Evolutionary conservation across 2,888 invertebrate genomes (phyloP).

Genomic region (Agonopterix alstromeriana): DNA sequence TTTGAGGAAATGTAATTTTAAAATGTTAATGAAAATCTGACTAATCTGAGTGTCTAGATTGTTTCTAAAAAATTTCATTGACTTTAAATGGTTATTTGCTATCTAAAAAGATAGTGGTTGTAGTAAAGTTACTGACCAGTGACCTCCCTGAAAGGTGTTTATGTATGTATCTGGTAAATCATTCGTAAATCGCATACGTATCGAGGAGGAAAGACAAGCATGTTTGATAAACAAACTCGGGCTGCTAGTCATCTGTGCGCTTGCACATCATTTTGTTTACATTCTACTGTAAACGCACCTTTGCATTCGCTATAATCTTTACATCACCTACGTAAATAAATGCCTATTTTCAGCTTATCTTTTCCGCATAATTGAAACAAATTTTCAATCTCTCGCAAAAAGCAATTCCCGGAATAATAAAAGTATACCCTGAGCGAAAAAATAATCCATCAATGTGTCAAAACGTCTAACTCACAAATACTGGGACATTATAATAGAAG

Average conservation of each 20-base stretch:
- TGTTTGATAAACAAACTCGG: constrained; percentile 56
- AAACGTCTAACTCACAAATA: constrained; percentile 19
- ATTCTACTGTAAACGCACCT: constrained; percentile 11
- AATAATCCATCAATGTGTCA: constrained; percentile 21
- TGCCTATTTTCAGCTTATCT: not conserved
- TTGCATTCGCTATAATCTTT: not conserved
- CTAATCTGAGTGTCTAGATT: too few species aligned
- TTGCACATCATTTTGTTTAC: constrained; percentile 36
- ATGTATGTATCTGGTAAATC: too few species aligned
- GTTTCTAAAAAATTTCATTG: too few species aligned
- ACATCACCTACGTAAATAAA: not conserved
- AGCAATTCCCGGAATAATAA: constrained; percentile 4
- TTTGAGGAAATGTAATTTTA: too few species aligned
- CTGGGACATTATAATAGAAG: constrained; percentile 6
- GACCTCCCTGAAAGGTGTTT: too few species aligned
- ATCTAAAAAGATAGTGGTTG: too few species aligned
- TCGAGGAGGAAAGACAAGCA: constrained; percentile 27
- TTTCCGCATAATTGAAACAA: constrained; percentile 7
- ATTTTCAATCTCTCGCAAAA: constrained; percentile 8
- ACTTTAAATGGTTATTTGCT: too few species aligned
- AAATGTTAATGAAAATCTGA: too few species aligned
- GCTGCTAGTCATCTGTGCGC: constrained; percentile 45
- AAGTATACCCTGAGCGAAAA: constrained; percentile 2
- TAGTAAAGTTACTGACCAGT: too few species aligned
- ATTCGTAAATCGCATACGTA: too few species aligned